Conservation (phyloP, 2,888 invertebrate genomes). For the Lepidonotus clava region DNA sequence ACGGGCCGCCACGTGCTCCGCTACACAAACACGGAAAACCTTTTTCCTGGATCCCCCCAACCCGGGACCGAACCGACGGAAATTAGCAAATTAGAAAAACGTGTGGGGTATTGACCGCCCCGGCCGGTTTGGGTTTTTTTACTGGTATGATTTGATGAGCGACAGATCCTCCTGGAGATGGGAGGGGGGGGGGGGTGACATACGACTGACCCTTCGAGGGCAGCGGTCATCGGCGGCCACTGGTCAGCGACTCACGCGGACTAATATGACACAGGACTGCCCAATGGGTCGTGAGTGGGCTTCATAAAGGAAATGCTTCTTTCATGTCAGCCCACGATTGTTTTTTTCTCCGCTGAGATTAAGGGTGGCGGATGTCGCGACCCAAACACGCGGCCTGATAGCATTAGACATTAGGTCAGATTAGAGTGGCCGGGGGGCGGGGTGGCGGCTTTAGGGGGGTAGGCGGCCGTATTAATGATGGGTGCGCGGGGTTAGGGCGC, state of each 20-base stretch:
- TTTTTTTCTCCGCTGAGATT: background rate
- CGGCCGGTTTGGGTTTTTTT: conserved; percentile 11
- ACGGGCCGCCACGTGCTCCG: background rate
- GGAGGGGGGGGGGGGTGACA: conserved; percentile 27
- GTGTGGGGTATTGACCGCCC: background rate
- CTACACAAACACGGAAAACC: background rate
- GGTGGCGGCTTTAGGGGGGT: background rate
- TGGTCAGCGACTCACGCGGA: too few relatives aligned
- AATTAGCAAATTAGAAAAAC: conserved; percentile 48
- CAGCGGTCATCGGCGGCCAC: conserved; percentile 2
- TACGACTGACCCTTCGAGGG: background rate
- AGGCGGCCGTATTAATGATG: conserved; percentile 12
- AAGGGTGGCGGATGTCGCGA: conserved; percentile 39
- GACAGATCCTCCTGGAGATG: background rate
- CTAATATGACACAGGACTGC: conserved; percentile 26
- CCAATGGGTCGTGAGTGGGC: background rate
- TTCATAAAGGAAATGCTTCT: conserved; percentile 46
- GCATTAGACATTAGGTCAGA: conserved; percentile 47
- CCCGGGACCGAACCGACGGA: background rate
- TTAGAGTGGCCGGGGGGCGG: conserved; percentile 6
- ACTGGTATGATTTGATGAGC: background rate
- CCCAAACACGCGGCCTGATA: conserved; percentile 19
- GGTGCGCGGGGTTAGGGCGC: background rate
- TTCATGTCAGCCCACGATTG: conserved; percentile 15
- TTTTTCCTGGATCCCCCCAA: conserved; percentile 8